Evolutionary conservation across 2,113 vertebrate species (phyloP).

Genomic region (Muntiacus reevesi): DNA sequence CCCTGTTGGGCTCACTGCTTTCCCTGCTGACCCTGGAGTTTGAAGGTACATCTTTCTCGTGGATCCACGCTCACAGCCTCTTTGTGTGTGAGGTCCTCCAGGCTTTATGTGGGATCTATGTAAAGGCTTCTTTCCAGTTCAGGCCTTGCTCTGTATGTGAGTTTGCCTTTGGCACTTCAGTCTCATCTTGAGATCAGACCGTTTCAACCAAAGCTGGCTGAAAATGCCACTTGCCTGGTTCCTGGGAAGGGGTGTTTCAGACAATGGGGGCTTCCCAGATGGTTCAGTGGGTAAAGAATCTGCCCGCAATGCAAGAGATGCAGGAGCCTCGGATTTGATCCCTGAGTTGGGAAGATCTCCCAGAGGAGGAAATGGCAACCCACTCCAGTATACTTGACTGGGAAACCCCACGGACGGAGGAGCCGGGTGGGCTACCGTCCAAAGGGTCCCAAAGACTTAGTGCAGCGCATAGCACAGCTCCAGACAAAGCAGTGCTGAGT

Average conservation of each 20-base stretch:
- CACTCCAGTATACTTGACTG: neutral
- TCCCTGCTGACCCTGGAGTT: neutral
- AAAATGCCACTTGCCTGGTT: neutral
- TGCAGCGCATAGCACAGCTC: neutral
- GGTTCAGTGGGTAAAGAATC: neutral
- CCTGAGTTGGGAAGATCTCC: neutral
- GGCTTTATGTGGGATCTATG: neutral
- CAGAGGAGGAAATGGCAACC: neutral
- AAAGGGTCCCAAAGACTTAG: neutral
- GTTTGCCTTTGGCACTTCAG: neutral
- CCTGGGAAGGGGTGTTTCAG: neutral
- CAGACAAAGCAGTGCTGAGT: neutral
- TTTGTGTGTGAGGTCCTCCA: neutral
- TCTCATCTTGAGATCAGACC: neutral
- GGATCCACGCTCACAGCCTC: neutral
- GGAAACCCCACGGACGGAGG: neutral
- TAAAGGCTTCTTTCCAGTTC: neutral
- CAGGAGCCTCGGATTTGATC: neutral
- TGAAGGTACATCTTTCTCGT: neutral
- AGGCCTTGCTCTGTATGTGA: neutral
- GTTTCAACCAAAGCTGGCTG: neutral
- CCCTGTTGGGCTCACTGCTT: neutral
- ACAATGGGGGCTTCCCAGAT: neutral
- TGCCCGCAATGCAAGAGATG: neutral
- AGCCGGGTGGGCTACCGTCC: neutral